Conservation (phyloP, 2,888 invertebrate species). For the Mechanitis messenoides region DNA sequence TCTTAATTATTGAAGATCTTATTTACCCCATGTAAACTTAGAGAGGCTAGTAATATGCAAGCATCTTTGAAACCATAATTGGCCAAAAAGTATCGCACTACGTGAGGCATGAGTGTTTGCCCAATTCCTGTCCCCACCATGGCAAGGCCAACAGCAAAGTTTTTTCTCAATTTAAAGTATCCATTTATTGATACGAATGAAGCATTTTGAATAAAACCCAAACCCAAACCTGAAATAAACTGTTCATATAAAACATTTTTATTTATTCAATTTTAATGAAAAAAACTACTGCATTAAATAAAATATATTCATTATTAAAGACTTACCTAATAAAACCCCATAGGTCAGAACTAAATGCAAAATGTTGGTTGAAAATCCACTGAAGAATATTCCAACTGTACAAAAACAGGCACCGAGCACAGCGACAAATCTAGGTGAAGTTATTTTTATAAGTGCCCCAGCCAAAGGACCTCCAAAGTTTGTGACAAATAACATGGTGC, state of each 20-base stretch:
- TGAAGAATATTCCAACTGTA: constrained; percentile 63
- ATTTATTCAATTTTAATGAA: neutral
- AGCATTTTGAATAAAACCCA: constrained; percentile 83
- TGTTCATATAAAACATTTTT: neutral
- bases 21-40: constrained; percentile 81
- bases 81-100: constrained; percentile 80
- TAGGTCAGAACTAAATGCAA: constrained; percentile 65
- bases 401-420: constrained; percentile 59
- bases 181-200: constrained; percentile 83
- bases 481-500: constrained; percentile 79
- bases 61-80: constrained; percentile 80
- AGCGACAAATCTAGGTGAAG: constrained; percentile 63
- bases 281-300: neutral
- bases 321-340: constrained; percentile 63
- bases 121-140: constrained; percentile 86
- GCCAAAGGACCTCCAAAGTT: constrained; percentile 83
- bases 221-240: constrained; percentile 76
- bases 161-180: constrained; percentile 81
- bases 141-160: constrained; percentile 84
- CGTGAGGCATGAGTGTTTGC: constrained; percentile 84
- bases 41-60: constrained; percentile 77
- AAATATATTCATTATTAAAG: neutral
- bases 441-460: constrained; percentile 78
- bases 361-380: constrained; percentile 65
- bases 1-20: neutral